Conservation (phyloP, 2,888 invertebrate species). For the Patella pellucida region DNA sequence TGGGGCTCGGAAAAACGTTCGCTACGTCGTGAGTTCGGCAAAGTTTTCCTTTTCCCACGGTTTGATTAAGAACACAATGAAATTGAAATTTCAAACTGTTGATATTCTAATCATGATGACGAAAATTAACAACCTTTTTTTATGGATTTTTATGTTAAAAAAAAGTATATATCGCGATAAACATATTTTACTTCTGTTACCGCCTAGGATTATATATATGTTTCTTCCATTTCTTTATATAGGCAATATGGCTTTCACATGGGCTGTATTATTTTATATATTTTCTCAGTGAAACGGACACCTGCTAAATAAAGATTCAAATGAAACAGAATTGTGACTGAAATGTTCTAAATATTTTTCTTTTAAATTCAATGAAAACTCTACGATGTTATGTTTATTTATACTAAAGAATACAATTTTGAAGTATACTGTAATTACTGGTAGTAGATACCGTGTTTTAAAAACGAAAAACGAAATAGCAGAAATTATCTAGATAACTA, state of each 20-base stretch:
- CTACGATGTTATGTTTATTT: too few relatives aligned
- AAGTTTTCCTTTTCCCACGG: slow-evolving; percentile 3
- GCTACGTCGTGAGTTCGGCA: not conserved
- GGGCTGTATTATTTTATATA: not conserved
- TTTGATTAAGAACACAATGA: slow-evolving; percentile 7
- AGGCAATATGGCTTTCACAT: slow-evolving; percentile 4
- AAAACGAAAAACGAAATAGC: too few relatives aligned
- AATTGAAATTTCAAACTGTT: not conserved
- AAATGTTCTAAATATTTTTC: too few relatives aligned
- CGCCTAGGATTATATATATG: not conserved
- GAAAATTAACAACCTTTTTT: not conserved
- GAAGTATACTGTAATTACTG: too few relatives aligned
- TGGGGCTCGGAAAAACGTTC: too few relatives aligned
- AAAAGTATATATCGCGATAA: too few relatives aligned
- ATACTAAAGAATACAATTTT: too few relatives aligned
- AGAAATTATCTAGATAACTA: too few relatives aligned
- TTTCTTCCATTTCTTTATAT: slow-evolving; percentile 4
- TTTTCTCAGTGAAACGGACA: not conserved
- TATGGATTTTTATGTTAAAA: too few relatives aligned
- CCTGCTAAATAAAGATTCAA: not conserved
- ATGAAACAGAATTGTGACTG: too few relatives aligned
- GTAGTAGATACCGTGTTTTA: too few relatives aligned
- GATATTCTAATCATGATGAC: not conserved
- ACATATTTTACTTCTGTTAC: not conserved
- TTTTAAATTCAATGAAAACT: too few relatives aligned